phyloP scores from a whole-genome alignment of 1,140 invertebrate species.

The Danaus plexippus region DNA sequence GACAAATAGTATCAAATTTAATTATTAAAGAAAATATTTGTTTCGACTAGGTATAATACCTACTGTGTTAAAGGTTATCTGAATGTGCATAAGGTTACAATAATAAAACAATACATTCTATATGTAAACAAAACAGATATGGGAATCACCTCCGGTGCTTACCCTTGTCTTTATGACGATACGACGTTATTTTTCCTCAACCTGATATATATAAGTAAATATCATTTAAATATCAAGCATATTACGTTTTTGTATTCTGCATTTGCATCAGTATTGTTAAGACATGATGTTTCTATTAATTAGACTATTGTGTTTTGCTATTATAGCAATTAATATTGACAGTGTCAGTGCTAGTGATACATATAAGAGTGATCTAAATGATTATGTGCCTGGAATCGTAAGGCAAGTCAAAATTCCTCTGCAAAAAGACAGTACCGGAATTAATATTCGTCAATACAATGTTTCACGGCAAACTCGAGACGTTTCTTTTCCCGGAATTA shows the following conservation, averaged over 20 bases:
- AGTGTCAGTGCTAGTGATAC: no score
- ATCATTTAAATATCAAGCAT: background rate
- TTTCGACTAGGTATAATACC: no score
- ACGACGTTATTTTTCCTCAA: background rate
- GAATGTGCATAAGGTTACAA: no score
- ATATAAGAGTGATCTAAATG: background rate
- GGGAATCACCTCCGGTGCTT: conserved; percentile 13
- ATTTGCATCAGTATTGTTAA: background rate
- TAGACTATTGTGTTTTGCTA: background rate
- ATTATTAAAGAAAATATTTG: no score
- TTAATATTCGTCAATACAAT: no score
- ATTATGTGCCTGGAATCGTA: background rate
- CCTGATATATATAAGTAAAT: conserved; percentile 4
- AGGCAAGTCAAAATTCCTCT: background rate
- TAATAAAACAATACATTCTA: no score
- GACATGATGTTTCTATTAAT: conserved; percentile 1
- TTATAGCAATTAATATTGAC: background rate
- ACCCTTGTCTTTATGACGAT: conserved; percentile 9
- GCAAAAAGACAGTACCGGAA: no score
- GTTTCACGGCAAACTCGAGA: conserved; percentile 11
- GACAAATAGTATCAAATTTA: no score
- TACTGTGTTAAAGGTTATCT: no score
- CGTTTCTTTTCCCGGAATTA: conserved; percentile 21
- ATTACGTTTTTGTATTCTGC: background rate
- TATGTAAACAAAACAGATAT: conserved; percentile 11